These are phyloP conservation scores for Syngnathoides biaculeatus DNA, from an alignment of 2,113 vertebrate genomes.

Conservation along the genomic window DNA sequence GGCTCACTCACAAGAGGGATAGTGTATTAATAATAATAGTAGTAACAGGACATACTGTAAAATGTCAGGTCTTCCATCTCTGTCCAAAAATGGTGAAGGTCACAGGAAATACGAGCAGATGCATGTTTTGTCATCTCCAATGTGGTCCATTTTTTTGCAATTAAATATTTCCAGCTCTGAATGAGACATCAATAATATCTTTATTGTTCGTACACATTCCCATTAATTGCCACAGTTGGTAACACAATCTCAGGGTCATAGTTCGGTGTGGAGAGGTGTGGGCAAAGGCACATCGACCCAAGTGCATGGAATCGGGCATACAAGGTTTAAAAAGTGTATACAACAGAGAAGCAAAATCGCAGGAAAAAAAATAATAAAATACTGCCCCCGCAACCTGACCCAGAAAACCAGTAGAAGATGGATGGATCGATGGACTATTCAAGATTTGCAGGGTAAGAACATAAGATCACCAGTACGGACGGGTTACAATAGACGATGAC, in stretches of 20 bases:
- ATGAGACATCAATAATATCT: neutral
- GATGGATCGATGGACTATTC: too few species aligned
- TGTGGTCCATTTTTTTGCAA: neutral
- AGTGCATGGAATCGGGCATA: too few species aligned
- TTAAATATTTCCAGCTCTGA: too few species aligned
- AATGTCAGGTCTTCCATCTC: neutral
- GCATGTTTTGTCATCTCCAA: neutral
- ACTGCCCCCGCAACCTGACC: too few species aligned
- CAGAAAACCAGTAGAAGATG: too few species aligned
- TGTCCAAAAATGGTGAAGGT: neutral
- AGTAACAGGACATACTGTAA: neutral
- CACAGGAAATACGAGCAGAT: neutral
- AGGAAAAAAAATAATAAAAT: neutral
- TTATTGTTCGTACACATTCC: neutral
- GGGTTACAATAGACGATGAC: neutral
- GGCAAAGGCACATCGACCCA: too few species aligned
- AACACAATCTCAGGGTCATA: too few species aligned
- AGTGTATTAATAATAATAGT: neutral
- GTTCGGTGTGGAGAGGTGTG: too few species aligned
- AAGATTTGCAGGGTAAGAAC: neutral
- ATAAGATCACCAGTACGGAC: neutral
- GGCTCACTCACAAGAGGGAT: constrained; percentile 10
- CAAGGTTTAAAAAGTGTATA: neutral
- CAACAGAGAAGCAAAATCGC: neutral
- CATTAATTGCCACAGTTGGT: neutral